Conservation (phyloP, 1,140 invertebrate species). For the Danaus melanippus region DNA sequence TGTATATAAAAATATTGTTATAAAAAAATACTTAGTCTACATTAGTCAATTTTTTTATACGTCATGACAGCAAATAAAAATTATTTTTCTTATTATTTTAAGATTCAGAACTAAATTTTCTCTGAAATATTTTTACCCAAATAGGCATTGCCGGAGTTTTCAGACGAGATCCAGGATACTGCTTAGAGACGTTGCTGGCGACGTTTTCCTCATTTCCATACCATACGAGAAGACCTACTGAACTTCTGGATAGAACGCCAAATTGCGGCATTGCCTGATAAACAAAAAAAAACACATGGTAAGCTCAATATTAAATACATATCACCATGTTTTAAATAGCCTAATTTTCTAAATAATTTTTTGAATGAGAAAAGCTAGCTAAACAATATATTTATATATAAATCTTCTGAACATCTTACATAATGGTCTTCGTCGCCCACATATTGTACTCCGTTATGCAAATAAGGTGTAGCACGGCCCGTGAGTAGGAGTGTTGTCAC, state of each 20-base stretch:
- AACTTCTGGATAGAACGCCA: slow-evolving; percentile 79
- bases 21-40: not conserved
- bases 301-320: not conserved
- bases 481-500: slow-evolving; percentile 82
- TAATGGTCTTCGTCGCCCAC: slow-evolving; percentile 85
- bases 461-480: slow-evolving; percentile 82
- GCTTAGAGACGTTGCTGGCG: slow-evolving; percentile 52
- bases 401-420: slow-evolving; percentile 60
- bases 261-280: slow-evolving; percentile 81
- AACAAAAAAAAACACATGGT: not conserved
- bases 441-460: slow-evolving; percentile 89
- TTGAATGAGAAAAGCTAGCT: too few relatives aligned
- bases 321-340: too few relatives aligned
- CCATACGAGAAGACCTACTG: slow-evolving; percentile 81
- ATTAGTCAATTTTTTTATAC: too few relatives aligned
- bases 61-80: too few relatives aligned
- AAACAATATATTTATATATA: too few relatives aligned
- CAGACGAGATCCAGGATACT: slow-evolving; percentile 81
- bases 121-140: slow-evolving; percentile 73
- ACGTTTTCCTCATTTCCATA: slow-evolving; percentile 71
- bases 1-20: not conserved
- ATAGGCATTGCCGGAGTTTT: slow-evolving; percentile 88
- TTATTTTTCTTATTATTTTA: not conserved
- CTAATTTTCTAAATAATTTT: too few relatives aligned
- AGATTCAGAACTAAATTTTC: too few relatives aligned